These are phyloP conservation scores for Zosterops japonicus DNA, from an alignment of 2,113 vertebrate species.

Conservation along the genomic window DNA sequence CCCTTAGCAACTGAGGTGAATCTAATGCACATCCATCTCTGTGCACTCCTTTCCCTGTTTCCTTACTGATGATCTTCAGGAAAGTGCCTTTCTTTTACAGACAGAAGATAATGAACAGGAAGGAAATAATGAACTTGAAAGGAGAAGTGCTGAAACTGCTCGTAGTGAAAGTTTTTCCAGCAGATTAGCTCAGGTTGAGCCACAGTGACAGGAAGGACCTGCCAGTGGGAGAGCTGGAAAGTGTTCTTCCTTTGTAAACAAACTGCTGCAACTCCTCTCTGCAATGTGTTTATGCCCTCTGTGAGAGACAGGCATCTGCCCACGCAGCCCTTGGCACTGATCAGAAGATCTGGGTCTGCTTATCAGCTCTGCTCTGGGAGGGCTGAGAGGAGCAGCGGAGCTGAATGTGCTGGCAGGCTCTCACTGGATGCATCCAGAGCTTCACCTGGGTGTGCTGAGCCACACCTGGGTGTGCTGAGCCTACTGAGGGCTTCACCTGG, in stretches of 20 bases:
- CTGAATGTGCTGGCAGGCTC: accelerated
- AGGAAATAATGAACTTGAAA: neutral
- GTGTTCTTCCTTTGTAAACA: neutral
- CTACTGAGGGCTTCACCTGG: neutral
- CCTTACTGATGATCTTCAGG: neutral
- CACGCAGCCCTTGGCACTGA: neutral
- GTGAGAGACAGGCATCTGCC: neutral
- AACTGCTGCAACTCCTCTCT: neutral
- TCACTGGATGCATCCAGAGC: accelerated
- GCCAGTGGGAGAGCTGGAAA: neutral
- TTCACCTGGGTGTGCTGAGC: neutral
- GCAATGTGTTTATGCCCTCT: constrained; percentile 1
- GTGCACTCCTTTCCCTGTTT: neutral
- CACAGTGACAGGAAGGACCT: accelerated
- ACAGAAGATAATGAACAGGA: neutral
- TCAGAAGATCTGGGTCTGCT: neutral
- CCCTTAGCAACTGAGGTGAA: neutral
- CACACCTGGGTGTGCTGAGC: neutral
- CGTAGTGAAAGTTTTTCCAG: neutral
- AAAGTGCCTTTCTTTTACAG: neutral
- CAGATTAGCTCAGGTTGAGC: neutral
- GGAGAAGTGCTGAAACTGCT: neutral
- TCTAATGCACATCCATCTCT: neutral
- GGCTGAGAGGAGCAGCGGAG: neutral
- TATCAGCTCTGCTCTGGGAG: neutral